Evolutionary conservation across 2,113 vertebrate genomes (phyloP).

Genomic region (Protobothrops mucrosquamatus): DNA sequence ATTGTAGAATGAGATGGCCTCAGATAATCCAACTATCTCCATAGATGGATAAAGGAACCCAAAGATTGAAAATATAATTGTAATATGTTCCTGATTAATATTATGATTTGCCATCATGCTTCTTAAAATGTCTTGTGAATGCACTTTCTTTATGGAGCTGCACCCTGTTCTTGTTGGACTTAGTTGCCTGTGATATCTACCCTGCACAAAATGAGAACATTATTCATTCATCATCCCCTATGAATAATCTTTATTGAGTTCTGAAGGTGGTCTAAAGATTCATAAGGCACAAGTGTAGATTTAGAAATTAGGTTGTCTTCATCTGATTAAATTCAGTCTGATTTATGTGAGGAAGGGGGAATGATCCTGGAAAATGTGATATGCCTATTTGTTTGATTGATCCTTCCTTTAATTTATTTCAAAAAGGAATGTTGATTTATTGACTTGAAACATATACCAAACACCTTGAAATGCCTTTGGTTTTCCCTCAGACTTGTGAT

Average conservation of each 20-base stretch:
- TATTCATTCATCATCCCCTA: not conserved
- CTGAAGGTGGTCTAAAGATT: not conserved
- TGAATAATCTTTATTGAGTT: constrained; percentile 21
- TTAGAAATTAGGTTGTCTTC: constrained; percentile 21
- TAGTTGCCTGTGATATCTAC: not conserved
- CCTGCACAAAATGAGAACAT: not conserved
- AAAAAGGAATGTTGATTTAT: constrained; percentile 15
- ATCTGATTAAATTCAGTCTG: constrained; percentile 25
- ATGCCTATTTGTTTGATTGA: not conserved
- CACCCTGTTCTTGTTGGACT: not conserved
- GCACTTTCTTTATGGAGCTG: not conserved
- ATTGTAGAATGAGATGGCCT: not conserved
- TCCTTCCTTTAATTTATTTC: constrained; percentile 19
- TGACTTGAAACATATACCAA: not conserved
- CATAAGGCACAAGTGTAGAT: not conserved
- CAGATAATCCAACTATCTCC: not conserved
- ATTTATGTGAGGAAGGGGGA: constrained; percentile 7
- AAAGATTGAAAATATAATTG: not conserved
- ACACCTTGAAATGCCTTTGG: constrained; percentile 6
- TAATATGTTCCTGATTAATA: constrained; percentile 4
- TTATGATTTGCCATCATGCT: not conserved
- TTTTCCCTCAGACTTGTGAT: not conserved
- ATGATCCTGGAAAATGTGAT: not conserved
- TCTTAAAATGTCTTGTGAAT: not conserved
- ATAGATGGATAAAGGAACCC: not conserved